phyloP scores from a whole-genome alignment of 1,140 invertebrate genomes.

The Nasonia vitripennis region DNA sequence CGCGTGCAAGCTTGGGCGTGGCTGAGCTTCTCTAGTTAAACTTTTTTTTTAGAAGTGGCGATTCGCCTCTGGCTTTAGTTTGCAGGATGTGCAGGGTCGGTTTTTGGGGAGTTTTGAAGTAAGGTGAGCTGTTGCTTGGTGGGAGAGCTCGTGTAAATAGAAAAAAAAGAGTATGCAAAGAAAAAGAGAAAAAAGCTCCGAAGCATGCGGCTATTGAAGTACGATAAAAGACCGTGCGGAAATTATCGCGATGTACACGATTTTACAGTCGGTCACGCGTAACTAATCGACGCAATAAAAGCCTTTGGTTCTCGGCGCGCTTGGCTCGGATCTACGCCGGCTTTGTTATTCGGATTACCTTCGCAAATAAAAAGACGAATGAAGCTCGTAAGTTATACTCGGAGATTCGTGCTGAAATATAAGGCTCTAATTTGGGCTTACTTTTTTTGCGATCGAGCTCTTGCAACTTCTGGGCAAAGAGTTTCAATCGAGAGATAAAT shows the following conservation, averaged over 20 bases:
- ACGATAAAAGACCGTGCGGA: too few relatives aligned
- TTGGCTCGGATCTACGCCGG: not conserved
- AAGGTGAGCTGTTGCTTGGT: too few relatives aligned
- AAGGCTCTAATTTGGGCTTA: too few relatives aligned
- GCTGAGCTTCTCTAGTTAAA: not conserved
- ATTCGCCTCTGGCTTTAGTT: not conserved
- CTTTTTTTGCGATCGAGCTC: too few relatives aligned
- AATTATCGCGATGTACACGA: not conserved
- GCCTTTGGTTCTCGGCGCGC: too few relatives aligned
- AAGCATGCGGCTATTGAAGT: too few relatives aligned
- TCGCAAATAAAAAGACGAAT: not conserved
- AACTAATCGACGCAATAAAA: not conserved
- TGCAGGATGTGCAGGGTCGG: not conserved
- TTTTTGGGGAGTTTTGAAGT: too few relatives aligned
- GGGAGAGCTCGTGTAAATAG: too few relatives aligned
- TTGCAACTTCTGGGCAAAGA: too few relatives aligned
- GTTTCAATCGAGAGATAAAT: too few relatives aligned
- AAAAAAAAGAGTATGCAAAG: too few relatives aligned
- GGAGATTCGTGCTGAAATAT: not conserved
- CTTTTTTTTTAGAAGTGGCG: not conserved
- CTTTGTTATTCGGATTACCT: not conserved
- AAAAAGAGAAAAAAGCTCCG: too few relatives aligned
- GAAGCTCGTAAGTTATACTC: not conserved
- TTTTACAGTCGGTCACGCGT: not conserved
- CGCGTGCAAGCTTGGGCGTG: slow-evolving; percentile 27